Conservation (phyloP, 1,140 invertebrate genomes). For the Philaenus spumarius region DNA sequence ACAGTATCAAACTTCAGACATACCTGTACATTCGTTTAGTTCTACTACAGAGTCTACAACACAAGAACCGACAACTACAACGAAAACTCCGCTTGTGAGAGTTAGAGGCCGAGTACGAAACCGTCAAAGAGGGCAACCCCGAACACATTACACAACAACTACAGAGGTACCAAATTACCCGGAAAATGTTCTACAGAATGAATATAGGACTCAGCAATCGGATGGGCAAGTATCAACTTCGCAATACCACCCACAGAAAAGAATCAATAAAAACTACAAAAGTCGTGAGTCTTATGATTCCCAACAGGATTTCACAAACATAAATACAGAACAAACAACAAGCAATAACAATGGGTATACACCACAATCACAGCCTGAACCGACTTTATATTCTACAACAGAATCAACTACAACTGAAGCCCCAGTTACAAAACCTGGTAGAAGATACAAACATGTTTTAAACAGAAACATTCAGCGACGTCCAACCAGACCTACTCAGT, state of each 20-base stretch:
- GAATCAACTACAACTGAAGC: slow-evolving; percentile 12
- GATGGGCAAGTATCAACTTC: too few species aligned
- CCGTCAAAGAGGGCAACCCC: slow-evolving; percentile 3
- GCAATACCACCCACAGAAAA: too few species aligned
- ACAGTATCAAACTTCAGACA: too few species aligned
- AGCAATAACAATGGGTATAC: background rate
- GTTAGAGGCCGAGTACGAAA: slow-evolving; percentile 12
- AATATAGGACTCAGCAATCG: too few species aligned
- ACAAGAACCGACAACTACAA: background rate
- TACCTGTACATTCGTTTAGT: background rate
- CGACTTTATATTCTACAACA: too few species aligned
- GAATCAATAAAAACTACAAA: too few species aligned
- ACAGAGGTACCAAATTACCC: slow-evolving; percentile 18
- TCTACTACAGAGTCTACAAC: background rate
- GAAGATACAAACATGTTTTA: slow-evolving; percentile 17
- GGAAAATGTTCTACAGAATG: background rate
- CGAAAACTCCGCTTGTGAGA: slow-evolving; percentile 5
- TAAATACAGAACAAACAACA: background rate
- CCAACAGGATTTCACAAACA: too few species aligned
- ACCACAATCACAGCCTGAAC: background rate
- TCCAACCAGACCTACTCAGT: slow-evolving; percentile 7
- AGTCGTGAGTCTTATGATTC: too few species aligned
- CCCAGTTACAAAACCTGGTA: slow-evolving; percentile 2
- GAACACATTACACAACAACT: background rate
- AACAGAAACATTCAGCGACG: slow-evolving; percentile 17